Conservation (phyloP, 2,113 vertebrate species). For the Hippopotamus amphibius region DNA sequence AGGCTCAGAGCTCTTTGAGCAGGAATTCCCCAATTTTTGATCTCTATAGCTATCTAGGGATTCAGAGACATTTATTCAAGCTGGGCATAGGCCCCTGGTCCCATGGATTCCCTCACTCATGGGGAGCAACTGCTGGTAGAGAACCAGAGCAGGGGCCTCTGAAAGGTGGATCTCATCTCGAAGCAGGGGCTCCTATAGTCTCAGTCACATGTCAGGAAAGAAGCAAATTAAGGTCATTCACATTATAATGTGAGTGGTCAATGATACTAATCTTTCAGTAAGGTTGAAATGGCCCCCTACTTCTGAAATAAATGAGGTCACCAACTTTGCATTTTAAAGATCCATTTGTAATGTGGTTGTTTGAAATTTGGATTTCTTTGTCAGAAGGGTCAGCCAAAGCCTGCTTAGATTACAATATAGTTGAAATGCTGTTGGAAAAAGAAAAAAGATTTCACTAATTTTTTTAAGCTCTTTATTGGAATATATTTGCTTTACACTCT, state of each 20-base stretch:
- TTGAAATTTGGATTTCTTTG: not conserved
- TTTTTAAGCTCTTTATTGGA: not conserved
- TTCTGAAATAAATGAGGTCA: constrained; percentile 2
- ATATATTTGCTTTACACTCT: too few relatives aligned
- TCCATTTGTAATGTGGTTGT: not conserved
- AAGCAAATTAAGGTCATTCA: not conserved
- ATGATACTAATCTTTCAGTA: not conserved
- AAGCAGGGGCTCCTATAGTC: not conserved
- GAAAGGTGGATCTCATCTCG: not conserved
- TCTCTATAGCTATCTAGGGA: not conserved
- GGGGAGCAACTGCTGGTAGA: not conserved
- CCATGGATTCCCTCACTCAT: not conserved
- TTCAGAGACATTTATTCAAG: not conserved
- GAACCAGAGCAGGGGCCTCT: not conserved
- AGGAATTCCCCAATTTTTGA: not conserved
- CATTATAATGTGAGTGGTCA: not conserved
- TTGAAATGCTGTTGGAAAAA: not conserved
- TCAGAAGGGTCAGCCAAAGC: not conserved
- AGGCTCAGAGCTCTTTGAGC: not conserved
- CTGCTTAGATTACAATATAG: not conserved
- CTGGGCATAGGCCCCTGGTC: not conserved
- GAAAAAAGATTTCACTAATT: not conserved
- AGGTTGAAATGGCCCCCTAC: not conserved
- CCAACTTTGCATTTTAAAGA: not conserved
- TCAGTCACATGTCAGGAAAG: not conserved